Evolutionary conservation across 2,113 vertebrate species (phyloP).

Genomic region (Martes martes): DNA sequence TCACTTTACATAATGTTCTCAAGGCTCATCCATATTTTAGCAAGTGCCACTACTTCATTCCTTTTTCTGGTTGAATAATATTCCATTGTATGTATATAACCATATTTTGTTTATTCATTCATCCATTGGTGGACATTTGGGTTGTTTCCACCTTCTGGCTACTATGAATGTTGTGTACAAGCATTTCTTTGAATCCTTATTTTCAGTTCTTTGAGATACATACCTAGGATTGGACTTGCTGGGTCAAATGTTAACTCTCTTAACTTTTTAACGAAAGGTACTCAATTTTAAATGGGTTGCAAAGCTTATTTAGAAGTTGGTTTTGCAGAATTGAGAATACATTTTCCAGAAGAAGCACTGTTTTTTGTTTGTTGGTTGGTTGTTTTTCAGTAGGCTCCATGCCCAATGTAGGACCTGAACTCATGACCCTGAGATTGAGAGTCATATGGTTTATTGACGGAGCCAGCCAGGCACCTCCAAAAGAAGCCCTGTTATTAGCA

Average conservation of each 20-base stretch:
- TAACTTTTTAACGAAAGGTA: not conserved
- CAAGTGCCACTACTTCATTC: not conserved
- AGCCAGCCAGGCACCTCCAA: not conserved
- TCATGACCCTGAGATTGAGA: not conserved
- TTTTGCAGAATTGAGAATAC: not conserved
- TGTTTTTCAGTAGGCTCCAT: not conserved
- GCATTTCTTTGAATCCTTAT: not conserved
- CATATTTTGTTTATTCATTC: not conserved
- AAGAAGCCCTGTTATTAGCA: not conserved
- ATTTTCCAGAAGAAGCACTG: conserved; percentile 19
- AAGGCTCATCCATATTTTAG: not conserved
- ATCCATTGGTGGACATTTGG: not conserved
- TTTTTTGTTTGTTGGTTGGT: not conserved
- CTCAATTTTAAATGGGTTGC: conserved; percentile 21
- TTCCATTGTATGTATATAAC: not conserved
- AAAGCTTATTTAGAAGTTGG: conserved; percentile 15
- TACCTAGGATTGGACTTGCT: conserved; percentile 11
- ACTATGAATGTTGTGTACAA: not conserved
- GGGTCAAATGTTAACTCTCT: conserved; percentile 6
- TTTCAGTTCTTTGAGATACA: conserved; percentile 3
- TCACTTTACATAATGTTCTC: conserved; percentile 9
- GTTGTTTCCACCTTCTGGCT: conserved; percentile 24
- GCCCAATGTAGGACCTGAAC: not conserved
- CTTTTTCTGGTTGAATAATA: conserved; percentile 1
- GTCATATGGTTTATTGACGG: not conserved